Percentiles rank a stretch among this genome's conserved stretches.
phyloP scores from a whole-genome alignment of 2,888 invertebrate species.

The Anthrax anthrax region DNA sequence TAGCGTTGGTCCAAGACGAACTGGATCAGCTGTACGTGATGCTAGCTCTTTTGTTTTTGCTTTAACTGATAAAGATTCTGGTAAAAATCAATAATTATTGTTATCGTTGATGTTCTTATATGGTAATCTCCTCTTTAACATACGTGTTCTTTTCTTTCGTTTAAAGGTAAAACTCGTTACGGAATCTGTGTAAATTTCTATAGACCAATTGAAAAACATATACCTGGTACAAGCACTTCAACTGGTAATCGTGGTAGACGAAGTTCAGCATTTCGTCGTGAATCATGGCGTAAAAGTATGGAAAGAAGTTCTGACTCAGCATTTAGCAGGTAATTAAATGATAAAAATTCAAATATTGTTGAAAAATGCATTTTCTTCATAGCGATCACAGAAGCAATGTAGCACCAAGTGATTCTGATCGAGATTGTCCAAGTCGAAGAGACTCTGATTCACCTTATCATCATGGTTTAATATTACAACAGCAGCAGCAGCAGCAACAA shows the following conservation, averaged over 20 bases:
- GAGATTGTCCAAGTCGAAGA: slow-evolving; percentile 62
- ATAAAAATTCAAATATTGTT: background rate
- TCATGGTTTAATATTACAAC: slow-evolving; percentile 14
- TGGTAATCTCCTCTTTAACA: too few species aligned
- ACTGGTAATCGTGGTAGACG: slow-evolving; percentile 28
- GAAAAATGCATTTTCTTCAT: slow-evolving; percentile 34
- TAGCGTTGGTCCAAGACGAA: slow-evolving; percentile 75
- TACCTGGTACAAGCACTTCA: slow-evolving; percentile 17
- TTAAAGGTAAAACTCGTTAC: slow-evolving; percentile 57
- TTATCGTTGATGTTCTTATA: background rate
- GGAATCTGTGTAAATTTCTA: slow-evolving; percentile 99
- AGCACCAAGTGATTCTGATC: slow-evolving; percentile 80
- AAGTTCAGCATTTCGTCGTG: slow-evolving; percentile 52
- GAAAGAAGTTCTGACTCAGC: slow-evolving; percentile 86
- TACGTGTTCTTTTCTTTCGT: too few species aligned
- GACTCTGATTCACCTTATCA: slow-evolving; percentile 44
- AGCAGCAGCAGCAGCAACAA: slow-evolving; percentile 5
- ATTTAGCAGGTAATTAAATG: slow-evolving; percentile 80
- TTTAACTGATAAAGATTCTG: slow-evolving; percentile 97
- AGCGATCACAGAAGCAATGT: slow-evolving; percentile 89
- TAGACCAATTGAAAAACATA: slow-evolving; percentile 67
- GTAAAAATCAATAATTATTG: slow-evolving; percentile 26
- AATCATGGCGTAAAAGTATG: slow-evolving; percentile 84
- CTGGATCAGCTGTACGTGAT: slow-evolving; percentile 58
- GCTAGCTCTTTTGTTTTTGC: slow-evolving; percentile 96